Percentiles rank a stretch among this genome's conserved stretches.
These are phyloP conservation scores for Montipora foliosa DNA, from an alignment of 64 coral and sea anemone species.

Conservation along the genomic window DNA sequence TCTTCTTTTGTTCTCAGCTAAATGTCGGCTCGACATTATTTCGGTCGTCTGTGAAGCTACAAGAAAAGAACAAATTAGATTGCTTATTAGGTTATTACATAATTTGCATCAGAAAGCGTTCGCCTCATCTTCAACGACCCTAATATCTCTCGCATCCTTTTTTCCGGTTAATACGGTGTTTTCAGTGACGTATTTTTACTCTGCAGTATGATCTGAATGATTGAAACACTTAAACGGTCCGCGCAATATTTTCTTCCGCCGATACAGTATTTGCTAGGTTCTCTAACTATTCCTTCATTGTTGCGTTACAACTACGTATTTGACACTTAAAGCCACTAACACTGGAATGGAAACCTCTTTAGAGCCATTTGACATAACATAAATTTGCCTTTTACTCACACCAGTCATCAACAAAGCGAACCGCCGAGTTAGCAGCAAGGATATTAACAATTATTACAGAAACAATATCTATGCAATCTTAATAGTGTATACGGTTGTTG, in stretches of 20 bases:
- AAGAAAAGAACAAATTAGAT: conserved; percentile 91
- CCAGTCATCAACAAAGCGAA: conserved; percentile 75
- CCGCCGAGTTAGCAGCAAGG: conserved; percentile 80
- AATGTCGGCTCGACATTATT: conserved; percentile 83
- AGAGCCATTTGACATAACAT: conserved; percentile 73
- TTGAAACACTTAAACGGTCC: not conserved
- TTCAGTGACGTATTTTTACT: conserved; percentile 45
- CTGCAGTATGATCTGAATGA: not conserved
- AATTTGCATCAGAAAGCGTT: conserved; percentile 98
- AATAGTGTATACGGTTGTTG: conserved; percentile 78
- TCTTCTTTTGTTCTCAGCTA: conserved; percentile 68
- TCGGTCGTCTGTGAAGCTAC: conserved; percentile 85
- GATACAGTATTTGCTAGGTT: not conserved
- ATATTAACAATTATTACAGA: conserved; percentile 91
- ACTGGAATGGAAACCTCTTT: not conserved
- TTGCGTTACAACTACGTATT: conserved; percentile 22
- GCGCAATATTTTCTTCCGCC: not conserved
- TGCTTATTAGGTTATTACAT: conserved; percentile 96
- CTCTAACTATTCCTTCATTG: not conserved
- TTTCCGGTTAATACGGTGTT: conserved; percentile 81
- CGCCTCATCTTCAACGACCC: conserved; percentile 71
- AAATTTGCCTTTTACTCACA: conserved; percentile 67
- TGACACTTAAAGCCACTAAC: not conserved
- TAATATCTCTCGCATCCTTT: conserved; percentile 87
- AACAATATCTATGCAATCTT: conserved; percentile 89